phyloP scores from a whole-genome alignment of 2,113 vertebrate genomes.

The Polypterus senegalus region DNA sequence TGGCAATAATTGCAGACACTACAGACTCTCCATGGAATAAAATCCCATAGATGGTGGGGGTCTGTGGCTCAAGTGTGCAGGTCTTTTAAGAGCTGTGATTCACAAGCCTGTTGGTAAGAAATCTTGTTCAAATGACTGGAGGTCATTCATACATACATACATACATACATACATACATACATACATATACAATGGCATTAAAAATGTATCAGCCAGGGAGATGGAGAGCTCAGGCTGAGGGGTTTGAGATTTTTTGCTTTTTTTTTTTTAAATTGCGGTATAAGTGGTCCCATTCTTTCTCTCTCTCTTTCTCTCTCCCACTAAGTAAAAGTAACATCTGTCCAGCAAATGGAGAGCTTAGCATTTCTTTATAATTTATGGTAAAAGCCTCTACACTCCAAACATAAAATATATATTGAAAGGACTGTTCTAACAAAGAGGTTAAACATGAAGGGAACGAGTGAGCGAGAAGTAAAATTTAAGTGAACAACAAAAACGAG shows the following conservation, averaged over 20 bases:
- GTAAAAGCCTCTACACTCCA: slow-evolving; percentile 56
- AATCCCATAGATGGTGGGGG: too few relatives aligned
- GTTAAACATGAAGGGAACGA: slow-evolving; percentile 28
- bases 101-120: too few relatives aligned
- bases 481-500: too few relatives aligned
- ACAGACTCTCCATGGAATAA: too few relatives aligned
- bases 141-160: too few relatives aligned
- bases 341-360: slow-evolving; percentile 61
- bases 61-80: too few relatives aligned
- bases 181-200: too few relatives aligned
- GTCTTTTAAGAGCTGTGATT: too few relatives aligned
- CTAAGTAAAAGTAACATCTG: slow-evolving; percentile 61
- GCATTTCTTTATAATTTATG: slow-evolving; percentile 63
- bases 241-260: slow-evolving; percentile 33
- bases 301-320: slow-evolving; percentile 42
- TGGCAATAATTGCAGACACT: too few relatives aligned
- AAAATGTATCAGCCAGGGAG: too few relatives aligned
- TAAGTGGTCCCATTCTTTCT: slow-evolving; percentile 2
- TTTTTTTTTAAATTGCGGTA: slow-evolving; percentile 22
- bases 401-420: slow-evolving; percentile 56
- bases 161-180: too few relatives aligned
- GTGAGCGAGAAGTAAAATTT: slow-evolving; percentile 15
- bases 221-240: background rate
- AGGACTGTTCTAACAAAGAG: slow-evolving; percentile 29
- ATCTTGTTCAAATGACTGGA: too few relatives aligned